Conservation (phyloP, 2,888 invertebrate genomes). For the Hybos culiciformis region DNA sequence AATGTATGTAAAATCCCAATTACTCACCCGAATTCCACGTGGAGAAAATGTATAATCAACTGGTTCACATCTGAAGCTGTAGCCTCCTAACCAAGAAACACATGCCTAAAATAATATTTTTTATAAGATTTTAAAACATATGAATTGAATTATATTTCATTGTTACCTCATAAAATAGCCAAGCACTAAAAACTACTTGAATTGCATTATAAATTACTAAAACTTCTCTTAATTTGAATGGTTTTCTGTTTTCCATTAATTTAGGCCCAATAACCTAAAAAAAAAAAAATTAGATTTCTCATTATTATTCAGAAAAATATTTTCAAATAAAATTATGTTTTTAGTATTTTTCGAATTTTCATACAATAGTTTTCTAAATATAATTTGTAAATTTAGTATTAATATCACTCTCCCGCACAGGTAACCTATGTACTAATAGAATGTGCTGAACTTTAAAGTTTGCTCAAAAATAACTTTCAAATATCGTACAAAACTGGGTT, state of each 20-base stretch:
- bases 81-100: conserved; percentile 58
- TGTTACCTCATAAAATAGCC: conserved; percentile 39
- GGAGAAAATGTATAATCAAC: conserved; percentile 62
- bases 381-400: too few species aligned
- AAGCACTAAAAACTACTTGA: conserved; percentile 48
- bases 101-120: conserved; percentile 35
- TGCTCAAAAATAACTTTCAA: too few species aligned
- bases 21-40: conserved; percentile 54
- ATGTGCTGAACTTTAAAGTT: too few species aligned
- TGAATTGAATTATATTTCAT: neutral
- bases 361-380: too few species aligned
- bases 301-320: too few species aligned
- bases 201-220: conserved; percentile 73
- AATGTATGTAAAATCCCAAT: conserved; percentile 8
- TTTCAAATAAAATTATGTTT: too few species aligned
- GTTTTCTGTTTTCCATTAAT: conserved; percentile 74
- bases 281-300: conserved; percentile 6
- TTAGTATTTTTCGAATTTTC: too few species aligned
- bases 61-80: conserved; percentile 64
- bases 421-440: too few species aligned
- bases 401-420: too few species aligned
- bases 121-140: conserved; percentile 11
- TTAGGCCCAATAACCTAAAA: conserved; percentile 57
- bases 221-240: conserved; percentile 58
- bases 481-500: too few species aligned